Evolutionary conservation across 2,113 vertebrate species (phyloP).

Genomic region (Platanista minor): DNA sequence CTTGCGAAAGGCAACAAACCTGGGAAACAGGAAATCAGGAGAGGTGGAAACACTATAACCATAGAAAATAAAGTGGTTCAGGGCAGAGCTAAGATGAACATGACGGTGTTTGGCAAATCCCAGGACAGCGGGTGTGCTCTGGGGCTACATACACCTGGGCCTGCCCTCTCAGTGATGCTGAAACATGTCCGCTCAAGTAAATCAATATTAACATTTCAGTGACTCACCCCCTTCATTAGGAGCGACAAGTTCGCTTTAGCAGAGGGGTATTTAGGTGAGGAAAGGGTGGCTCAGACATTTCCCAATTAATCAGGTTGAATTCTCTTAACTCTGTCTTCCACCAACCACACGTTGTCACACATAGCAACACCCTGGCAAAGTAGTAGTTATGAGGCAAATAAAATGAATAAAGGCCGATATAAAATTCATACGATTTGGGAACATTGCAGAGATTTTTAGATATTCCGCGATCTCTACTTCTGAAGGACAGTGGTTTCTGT

Average conservation of each 20-base stretch:
- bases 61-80: neutral
- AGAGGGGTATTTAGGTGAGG: neutral
- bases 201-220: neutral
- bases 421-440: neutral
- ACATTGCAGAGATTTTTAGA: neutral
- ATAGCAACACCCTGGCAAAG: neutral
- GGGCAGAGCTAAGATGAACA: neutral
- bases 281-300: neutral
- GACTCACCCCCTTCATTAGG: rapidly evolving
- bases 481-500: neutral
- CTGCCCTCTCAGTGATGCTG: neutral
- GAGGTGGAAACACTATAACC: neutral
- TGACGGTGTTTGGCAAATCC: neutral
- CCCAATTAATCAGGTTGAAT: neutral
- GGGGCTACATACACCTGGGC: neutral
- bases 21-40: neutral
- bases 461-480: rapidly evolving
- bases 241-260: neutral
- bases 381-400: neutral
- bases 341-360: neutral
- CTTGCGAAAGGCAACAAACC: neutral
- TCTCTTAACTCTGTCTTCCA: neutral
- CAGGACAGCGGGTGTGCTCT: neutral
- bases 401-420: neutral
- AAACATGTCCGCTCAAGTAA: neutral